These are phyloP conservation scores for Gadopsis bispinosus DNA, from an alignment of 2,797 vertebrate genomes.

Conservation along the genomic window DNA sequence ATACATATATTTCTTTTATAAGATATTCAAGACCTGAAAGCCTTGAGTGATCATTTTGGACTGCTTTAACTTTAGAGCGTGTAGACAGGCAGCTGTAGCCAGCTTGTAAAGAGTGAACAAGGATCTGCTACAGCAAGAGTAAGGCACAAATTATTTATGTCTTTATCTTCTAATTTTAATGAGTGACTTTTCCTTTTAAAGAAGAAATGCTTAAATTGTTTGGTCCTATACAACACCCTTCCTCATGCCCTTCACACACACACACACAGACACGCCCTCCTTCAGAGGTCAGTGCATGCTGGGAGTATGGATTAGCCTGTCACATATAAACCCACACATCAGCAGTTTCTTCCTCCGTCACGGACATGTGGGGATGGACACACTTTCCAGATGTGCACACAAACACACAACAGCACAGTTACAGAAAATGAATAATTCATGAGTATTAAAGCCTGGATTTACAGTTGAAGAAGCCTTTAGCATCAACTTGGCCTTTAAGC, in stretches of 20 bases:
- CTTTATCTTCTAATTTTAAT: not conserved
- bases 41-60: not conserved
- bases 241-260: conserved; percentile 6
- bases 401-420: conserved; percentile 3
- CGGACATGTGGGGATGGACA: conserved; percentile 36
- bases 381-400: conserved; percentile 24
- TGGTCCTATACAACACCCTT: not conserved
- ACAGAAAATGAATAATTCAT: conserved; percentile 57
- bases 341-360: conserved; percentile 62
- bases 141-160: not conserved
- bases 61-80: not conserved
- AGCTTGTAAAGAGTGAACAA: not conserved
- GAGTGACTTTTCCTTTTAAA: not conserved
- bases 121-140: not conserved
- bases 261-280: conserved; percentile 33
- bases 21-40: not conserved
- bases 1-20: not conserved
- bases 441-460: conserved; percentile 13
- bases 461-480: conserved; percentile 9
- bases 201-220: not conserved
- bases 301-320: conserved; percentile 65
- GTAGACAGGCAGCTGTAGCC: not conserved
- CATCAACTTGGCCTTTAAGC: conserved; percentile 19
- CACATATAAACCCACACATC: conserved; percentile 48
- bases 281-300: conserved; percentile 62